Percentiles rank a stretch among this genome's conserved stretches.
Conservation (phyloP, 2,797 vertebrate genomes). For the Acrossocheilus fasciatus region DNA sequence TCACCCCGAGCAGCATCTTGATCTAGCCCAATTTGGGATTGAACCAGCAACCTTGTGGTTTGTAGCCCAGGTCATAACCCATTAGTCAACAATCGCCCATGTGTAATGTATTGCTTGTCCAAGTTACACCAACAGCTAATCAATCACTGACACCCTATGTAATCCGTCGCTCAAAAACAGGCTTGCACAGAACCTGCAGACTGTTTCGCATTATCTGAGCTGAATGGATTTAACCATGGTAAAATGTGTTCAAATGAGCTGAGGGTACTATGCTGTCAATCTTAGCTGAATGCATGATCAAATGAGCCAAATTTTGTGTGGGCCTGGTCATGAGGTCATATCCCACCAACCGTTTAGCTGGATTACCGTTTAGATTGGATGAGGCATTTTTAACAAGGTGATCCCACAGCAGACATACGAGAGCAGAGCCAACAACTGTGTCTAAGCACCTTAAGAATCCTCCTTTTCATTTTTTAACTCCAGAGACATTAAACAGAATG, state of each 20-base stretch:
- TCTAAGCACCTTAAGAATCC: slow-evolving; percentile 21
- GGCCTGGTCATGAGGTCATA: slow-evolving; percentile 1
- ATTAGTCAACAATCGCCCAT: neutral
- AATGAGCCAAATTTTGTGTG: neutral
- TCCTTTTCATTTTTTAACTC: slow-evolving; percentile 22
- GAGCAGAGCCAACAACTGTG: neutral
- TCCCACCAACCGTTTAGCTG: neutral
- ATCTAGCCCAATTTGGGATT: neutral
- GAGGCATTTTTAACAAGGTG: neutral
- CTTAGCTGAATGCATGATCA: neutral
- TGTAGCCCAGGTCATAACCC: neutral
- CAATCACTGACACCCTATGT: slow-evolving; percentile 5
- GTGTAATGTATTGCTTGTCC: neutral
- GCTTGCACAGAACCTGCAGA: neutral
- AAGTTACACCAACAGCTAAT: slow-evolving; percentile 17
- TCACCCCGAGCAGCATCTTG: neutral
- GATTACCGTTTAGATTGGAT: neutral
- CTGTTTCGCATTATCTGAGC: neutral
- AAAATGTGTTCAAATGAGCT: neutral
- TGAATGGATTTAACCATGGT: slow-evolving; percentile 3
- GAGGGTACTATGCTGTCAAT: neutral
- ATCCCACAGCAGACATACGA: slow-evolving; percentile 14
- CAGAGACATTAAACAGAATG: slow-evolving; percentile 54
- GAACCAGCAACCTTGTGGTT: slow-evolving; percentile 7
- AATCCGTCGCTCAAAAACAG: neutral